A percentile compares a stretch with the other conserved stretches of the same genome.
phyloP scores from a whole-genome alignment of 2,113 vertebrate genomes.

The Sapayoa aenigma region DNA sequence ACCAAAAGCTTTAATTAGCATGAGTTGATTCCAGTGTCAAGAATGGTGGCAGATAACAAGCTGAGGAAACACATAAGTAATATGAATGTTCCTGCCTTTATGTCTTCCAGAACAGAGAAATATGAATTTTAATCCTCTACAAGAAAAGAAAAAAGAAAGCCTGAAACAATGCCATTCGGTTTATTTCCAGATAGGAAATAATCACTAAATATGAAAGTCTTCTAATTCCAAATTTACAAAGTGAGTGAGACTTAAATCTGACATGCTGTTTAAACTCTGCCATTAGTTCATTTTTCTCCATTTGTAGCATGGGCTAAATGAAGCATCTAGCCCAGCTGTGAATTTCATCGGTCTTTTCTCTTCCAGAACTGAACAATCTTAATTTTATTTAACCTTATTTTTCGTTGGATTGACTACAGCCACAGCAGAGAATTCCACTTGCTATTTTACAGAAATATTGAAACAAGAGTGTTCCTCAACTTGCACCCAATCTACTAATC shows the following conservation, averaged over 20 bases:
- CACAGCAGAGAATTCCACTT: neutral
- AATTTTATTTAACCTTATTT: conserved; percentile 3
- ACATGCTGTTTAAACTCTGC: neutral
- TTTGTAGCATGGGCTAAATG: neutral
- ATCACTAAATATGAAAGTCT: neutral
- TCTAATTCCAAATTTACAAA: conserved; percentile 12
- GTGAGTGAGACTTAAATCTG: neutral
- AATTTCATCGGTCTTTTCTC: neutral
- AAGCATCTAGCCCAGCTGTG: neutral
- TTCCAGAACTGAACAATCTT: neutral
- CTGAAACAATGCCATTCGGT: neutral
- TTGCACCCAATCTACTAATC: conserved; percentile 1
- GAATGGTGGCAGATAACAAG: neutral
- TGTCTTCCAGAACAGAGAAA: neutral
- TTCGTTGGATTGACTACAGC: neutral
- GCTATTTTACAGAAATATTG: neutral
- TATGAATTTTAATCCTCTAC: neutral
- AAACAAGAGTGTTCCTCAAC: neutral
- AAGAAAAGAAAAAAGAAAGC: neutral
- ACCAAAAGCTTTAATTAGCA: neutral
- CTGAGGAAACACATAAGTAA: neutral
- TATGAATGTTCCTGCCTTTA: neutral
- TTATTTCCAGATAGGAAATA: neutral
- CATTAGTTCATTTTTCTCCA: conserved; percentile 9
- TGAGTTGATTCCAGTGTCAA: neutral